Conservation (phyloP, 2,113 vertebrate genomes). For the Gallinago jamesoni region DNA sequence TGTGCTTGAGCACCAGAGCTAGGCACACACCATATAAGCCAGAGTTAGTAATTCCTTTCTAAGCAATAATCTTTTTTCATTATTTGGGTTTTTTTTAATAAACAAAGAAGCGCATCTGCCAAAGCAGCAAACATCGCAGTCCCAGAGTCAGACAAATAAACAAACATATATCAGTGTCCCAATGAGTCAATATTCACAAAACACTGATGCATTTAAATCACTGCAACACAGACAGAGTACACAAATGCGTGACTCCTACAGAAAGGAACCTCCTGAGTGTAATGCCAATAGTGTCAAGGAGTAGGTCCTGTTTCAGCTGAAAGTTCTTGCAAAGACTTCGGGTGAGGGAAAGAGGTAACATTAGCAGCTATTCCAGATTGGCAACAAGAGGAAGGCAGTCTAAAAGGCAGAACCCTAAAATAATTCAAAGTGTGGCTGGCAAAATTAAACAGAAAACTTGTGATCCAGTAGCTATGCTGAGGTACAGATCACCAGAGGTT, state of each 20-base stretch:
- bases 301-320: neutral
- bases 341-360: neutral
- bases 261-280: neutral
- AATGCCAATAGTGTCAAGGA: neutral
- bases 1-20: neutral
- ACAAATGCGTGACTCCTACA: neutral
- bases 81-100: neutral
- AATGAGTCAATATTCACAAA: neutral
- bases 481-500: neutral
- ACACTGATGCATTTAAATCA: neutral
- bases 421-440: neutral
- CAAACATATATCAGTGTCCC: neutral
- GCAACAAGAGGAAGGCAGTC: neutral
- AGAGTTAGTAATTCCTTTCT: constrained; percentile 22
- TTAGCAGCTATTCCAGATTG: neutral
- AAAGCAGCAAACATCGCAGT: constrained; percentile 20
- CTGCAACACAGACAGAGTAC: neutral
- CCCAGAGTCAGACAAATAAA: constrained; percentile 18
- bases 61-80: neutral
- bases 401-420: neutral
- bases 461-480: neutral
- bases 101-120: neutral
- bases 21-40: constrained; percentile 12
- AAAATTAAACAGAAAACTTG: neutral
- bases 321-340: neutral